Percentiles rank a stretch among this genome's conserved stretches.
Conservation (phyloP, 2,797 vertebrate genomes). For the Salmo trutta region DNA sequence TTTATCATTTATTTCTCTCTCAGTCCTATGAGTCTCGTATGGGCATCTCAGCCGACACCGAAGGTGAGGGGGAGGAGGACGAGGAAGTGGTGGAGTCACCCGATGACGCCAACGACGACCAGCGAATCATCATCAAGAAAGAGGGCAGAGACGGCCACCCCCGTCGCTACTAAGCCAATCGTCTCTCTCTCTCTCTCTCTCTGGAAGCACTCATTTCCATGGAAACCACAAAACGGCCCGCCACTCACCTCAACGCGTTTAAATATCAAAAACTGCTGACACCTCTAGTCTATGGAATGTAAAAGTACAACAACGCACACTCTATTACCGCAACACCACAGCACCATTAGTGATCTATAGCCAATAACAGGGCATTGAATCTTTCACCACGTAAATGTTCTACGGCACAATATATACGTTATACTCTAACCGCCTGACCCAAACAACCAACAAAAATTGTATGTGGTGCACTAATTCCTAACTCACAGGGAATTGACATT, state of each 20-base stretch:
- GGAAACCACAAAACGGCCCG: constrained; percentile 62
- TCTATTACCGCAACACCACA: constrained; percentile 62
- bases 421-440: constrained; percentile 67
- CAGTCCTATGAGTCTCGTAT: constrained; percentile 81
- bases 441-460: constrained; percentile 63
- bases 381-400: constrained; percentile 73
- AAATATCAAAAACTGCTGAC: constrained; percentile 73
- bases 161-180: constrained; percentile 82
- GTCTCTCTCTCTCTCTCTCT: constrained; percentile 52
- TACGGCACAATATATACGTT: constrained; percentile 79
- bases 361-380: constrained; percentile 56
- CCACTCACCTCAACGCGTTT: constrained; percentile 67
- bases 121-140: constrained; percentile 87
- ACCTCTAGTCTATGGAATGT: constrained; percentile 82
- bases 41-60: constrained; percentile 75
- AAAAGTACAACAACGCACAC: constrained; percentile 71
- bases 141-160: constrained; percentile 73
- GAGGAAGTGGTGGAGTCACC: constrained; percentile 87
- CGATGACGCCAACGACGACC: constrained; percentile 79
- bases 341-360: constrained; percentile 71
- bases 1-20: background rate
- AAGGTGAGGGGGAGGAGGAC: constrained; percentile 76
- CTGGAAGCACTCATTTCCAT: constrained; percentile 54
- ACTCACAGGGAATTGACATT: constrained; percentile 50
- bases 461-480: constrained; percentile 66